Evolutionary conservation across 37 sponge, comb jelly and placozoan genomes (phyloP).

Genomic region (Bolinopsis microptera): DNA sequence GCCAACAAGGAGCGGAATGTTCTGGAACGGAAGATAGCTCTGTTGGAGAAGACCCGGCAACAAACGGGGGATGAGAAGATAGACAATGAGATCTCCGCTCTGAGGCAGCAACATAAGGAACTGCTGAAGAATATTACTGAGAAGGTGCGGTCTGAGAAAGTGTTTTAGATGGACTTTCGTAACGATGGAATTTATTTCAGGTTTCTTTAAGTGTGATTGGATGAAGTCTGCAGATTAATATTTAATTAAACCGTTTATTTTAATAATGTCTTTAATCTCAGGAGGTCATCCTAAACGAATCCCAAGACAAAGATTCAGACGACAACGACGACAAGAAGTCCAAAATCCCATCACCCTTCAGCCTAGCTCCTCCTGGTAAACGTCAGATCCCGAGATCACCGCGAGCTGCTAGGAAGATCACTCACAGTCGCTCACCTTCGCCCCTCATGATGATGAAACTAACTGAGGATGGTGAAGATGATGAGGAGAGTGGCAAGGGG

Average conservation of each 20-base stretch:
- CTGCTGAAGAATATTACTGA: not conserved
- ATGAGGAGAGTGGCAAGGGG: not conserved
- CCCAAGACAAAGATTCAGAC: not conserved
- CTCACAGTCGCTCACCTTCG: conserved; percentile 10
- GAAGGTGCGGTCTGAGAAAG: conserved; percentile 19
- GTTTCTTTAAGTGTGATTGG: no score
- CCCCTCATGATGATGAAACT: not conserved
- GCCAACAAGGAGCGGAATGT: conserved; percentile 64
- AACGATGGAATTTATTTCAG: no score
- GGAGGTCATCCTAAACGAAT: not conserved
- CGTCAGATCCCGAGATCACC: not conserved
- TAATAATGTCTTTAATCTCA: not conserved
- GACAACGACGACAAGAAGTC: not conserved
- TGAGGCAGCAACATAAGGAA: conserved; percentile 44
- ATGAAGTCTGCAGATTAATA: no score
- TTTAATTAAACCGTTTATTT: no score
- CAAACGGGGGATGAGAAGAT: conserved; percentile 10
- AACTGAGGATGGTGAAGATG: not conserved
- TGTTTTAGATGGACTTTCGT: no score
- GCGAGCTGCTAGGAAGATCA: not conserved
- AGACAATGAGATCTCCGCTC: conserved; percentile 23
- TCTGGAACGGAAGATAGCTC: conserved; percentile 61
- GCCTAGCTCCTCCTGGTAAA: not conserved
- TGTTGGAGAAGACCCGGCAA: conserved; percentile 63
- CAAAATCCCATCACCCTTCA: not conserved